Evolutionary conservation across 2,888 invertebrate species (phyloP).

Genomic region (Drosophila colorata): DNA sequence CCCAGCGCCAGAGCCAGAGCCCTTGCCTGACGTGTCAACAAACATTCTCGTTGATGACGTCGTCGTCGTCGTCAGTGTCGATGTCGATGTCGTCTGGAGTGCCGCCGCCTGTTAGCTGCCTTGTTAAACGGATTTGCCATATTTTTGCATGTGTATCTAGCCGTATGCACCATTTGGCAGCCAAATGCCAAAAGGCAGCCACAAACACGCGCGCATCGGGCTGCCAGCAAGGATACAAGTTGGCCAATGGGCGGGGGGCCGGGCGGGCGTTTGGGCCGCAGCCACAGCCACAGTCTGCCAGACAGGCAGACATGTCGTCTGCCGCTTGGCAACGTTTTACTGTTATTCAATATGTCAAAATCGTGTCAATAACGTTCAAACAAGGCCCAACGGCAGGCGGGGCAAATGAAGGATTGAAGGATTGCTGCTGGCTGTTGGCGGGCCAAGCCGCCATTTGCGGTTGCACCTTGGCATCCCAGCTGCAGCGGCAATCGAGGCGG

Average conservation of each 20-base stretch:
- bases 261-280: too few relatives aligned
- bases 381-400: constrained; percentile 38
- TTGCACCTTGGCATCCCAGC: constrained; percentile 45
- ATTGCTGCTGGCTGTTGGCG: constrained; percentile 23
- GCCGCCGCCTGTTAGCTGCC: constrained; percentile 58
- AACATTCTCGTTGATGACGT: constrained; percentile 59
- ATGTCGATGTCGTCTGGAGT: constrained; percentile 43
- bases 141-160: constrained; percentile 64
- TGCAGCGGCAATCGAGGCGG: constrained; percentile 11
- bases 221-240: constrained; percentile 49
- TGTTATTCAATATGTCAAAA: constrained; percentile 82
- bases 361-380: constrained; percentile 80
- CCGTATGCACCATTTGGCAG: constrained; percentile 81
- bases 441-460: constrained; percentile 66
- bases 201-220: constrained; percentile 65
- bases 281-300: constrained; percentile 20
- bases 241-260: constrained; percentile 2
- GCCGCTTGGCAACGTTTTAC: constrained; percentile 67
- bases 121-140: constrained; percentile 80
- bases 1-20: constrained; percentile 12
- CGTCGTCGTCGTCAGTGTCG: constrained; percentile 24
- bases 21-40: constrained; percentile 69
- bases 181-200: constrained; percentile 80
- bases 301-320: constrained; percentile 52
- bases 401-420: constrained; percentile 16